Percentiles rank a stretch among this genome's conserved stretches.
Evolutionary conservation across 2,113 vertebrate species (phyloP).

Genomic region (Oncorhynchus kisutch): DNA sequence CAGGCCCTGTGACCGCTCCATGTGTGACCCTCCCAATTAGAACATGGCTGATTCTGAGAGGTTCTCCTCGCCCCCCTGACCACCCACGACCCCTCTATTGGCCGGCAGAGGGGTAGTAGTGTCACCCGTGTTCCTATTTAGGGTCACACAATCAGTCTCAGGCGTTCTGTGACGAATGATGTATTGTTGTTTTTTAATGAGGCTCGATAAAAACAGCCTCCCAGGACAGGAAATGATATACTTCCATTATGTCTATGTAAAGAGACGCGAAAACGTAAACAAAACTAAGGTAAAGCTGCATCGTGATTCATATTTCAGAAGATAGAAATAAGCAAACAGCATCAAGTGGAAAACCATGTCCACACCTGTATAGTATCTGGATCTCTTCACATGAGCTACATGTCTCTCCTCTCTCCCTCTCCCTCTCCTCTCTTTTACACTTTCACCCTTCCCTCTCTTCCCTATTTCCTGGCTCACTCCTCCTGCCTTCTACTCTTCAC

Average conservation of each 20-base stretch:
- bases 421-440: not conserved
- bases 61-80: conserved; percentile 37
- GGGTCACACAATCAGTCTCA: not conserved
- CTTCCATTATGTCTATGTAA: not conserved
- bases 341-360: not conserved
- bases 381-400: not conserved
- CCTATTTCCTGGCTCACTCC: not conserved
- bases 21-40: conserved; percentile 26
- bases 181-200: not conserved
- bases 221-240: not conserved
- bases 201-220: not conserved
- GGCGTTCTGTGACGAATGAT: not conserved
- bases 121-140: not conserved
- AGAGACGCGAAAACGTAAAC: not conserved
- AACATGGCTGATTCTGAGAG: conserved; percentile 42
- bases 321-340: not conserved
- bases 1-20: conserved; percentile 20
- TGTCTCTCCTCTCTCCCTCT: not conserved
- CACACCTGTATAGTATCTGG: not conserved
- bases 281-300: not conserved
- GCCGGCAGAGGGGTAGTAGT: not conserved
- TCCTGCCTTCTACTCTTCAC: not conserved
- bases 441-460: not conserved
- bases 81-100: not conserved
- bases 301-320: not conserved